Conservation (phyloP, 2,888 invertebrate genomes). For the Cataglyphis cursor region DNA sequence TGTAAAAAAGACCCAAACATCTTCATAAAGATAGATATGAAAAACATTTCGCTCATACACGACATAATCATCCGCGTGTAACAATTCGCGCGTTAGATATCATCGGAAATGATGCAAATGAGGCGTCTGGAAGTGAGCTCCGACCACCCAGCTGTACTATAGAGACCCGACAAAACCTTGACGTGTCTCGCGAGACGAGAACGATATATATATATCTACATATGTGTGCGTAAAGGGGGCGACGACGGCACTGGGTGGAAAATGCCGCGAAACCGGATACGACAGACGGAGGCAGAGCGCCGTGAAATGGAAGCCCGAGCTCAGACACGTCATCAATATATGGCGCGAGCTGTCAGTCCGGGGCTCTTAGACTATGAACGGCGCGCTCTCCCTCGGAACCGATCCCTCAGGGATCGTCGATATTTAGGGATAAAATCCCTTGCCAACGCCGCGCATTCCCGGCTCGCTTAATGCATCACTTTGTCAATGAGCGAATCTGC, state of each 20-base stretch:
- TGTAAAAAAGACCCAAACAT: neutral
- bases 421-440: slow-evolving; percentile 51
- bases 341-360: slow-evolving; percentile 74
- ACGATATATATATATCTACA: neutral
- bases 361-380: slow-evolving; percentile 70
- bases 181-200: slow-evolving; percentile 46
- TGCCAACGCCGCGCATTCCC: slow-evolving; percentile 22
- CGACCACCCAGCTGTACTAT: slow-evolving; percentile 1
- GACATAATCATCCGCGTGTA: slow-evolving; percentile 6
- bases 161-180: neutral
- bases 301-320: slow-evolving; percentile 77
- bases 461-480: slow-evolving; percentile 49
- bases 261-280: slow-evolving; percentile 67
- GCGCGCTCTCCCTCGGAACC: slow-evolving; percentile 59
- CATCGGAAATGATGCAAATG: slow-evolving; percentile 38
- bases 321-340: slow-evolving; percentile 71
- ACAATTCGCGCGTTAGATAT: slow-evolving; percentile 25
- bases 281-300: slow-evolving; percentile 75
- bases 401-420: slow-evolving; percentile 61
- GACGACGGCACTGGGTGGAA: slow-evolving; percentile 43
- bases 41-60: neutral
- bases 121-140: slow-evolving; percentile 44
- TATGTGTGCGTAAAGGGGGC: slow-evolving; percentile 12
- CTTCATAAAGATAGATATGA: neutral
- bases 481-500: slow-evolving; percentile 49